Base-by-base conservation (phyloP, 2,888 invertebrate species). In the Zygothrica quintamaculata region DNA sequence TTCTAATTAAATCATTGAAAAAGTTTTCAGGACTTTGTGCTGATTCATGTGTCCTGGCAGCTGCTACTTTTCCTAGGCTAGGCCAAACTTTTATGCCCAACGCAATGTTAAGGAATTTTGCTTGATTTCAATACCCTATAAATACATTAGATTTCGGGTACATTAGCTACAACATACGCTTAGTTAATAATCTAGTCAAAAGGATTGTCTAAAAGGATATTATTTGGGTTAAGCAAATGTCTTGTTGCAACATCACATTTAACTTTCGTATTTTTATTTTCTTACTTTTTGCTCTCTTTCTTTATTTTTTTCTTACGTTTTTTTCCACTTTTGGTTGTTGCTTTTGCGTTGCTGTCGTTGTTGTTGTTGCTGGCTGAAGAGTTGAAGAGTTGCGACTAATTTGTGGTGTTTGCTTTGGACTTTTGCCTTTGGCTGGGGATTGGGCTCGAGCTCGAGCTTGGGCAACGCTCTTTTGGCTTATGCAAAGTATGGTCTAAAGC, bases 401-500 rank as follows among this genome's bases (percentile, higher is more conserved):
- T 87, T 80, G 85, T 84, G 80, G 87, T 81, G 85, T 80, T 87
- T 84, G 78, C 87, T 80, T 67, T 86, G 64, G 77, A 78, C 81
- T 77, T 65, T 77, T 59, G 76, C 76, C 76, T 71, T 58, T 53
- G 58, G 57, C 70, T 51, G n/a, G n/a, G n/a, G n/a, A n/a, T 22
- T 22, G 33, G 46, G 29, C 55, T n/a, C n/a, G n/a, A n/a, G n/a
- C n/a, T n/a, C n/a, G n/a, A n/a, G n/a, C n/a, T n/a, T 13, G 37
- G 44, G 26, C 62, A 53, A 43, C 51, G 58, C 62, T 62, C 71
- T 61, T 76, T 50, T 68, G 78, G 71, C 87, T 84, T 84, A 87
- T 84, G 84, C 78, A 81, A 77, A 72, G 60, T 52, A 73, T 42
- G 52, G 39, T 52, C 34, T 64, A 72, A 72, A 75, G 75, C 78